Conservation (phyloP, 2,113 vertebrate species). For the Cygnus buccinator region DNA sequence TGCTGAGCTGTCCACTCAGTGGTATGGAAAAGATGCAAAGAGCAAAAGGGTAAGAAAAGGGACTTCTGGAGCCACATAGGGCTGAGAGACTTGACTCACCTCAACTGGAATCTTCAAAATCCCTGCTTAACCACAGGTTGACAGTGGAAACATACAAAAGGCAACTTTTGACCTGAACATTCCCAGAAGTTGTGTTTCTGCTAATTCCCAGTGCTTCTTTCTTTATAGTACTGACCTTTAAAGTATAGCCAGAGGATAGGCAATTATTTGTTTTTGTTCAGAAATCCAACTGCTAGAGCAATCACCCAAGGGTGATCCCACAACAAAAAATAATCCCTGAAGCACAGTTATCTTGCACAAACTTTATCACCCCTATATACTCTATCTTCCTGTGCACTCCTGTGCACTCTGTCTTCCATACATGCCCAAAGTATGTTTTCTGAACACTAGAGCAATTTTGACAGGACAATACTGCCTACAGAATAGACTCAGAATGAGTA, state of each 20-base stretch:
- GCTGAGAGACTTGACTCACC: neutral
- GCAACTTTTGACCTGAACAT: neutral
- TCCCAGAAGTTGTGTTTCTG: neutral
- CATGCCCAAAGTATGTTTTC: neutral
- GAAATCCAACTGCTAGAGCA: rapidly evolving
- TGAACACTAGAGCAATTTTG: neutral
- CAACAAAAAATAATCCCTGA: neutral
- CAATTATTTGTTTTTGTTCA: neutral
- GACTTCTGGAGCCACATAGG: too few relatives aligned
- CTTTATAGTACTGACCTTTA: neutral
- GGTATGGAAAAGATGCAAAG: neutral
- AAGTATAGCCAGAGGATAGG: neutral
- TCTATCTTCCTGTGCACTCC: neutral
- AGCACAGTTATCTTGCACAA: neutral
- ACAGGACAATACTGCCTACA: too few relatives aligned
- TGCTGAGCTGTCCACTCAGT: neutral
- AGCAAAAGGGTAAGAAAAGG: neutral
- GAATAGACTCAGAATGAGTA: neutral
- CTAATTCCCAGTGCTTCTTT: neutral
- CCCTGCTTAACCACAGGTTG: neutral
- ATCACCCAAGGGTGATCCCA: rapidly evolving
- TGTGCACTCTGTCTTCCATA: neutral
- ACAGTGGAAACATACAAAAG: neutral
- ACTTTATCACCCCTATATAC: neutral
- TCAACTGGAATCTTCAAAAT: neutral